These are phyloP conservation scores for Spheniscus humboldti DNA, from an alignment of 2,797 vertebrate species.

Conservation along the genomic window DNA sequence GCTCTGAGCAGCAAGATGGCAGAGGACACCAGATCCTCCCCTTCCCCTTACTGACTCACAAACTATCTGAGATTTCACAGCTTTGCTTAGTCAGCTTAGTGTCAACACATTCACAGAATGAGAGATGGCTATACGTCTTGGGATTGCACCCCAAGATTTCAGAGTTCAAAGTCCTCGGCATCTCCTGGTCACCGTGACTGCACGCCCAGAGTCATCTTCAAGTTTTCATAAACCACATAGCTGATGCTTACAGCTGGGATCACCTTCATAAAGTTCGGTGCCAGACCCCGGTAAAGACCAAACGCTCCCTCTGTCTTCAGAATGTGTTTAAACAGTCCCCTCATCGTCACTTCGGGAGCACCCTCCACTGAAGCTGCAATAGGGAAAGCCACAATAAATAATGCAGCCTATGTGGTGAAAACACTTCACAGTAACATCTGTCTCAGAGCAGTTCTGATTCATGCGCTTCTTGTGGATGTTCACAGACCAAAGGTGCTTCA, in stretches of 20 bases:
- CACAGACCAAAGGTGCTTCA: not conserved
- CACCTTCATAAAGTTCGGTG: conserved; percentile 97
- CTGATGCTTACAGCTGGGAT: conserved; percentile 98
- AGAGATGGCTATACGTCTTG: conserved; percentile 71
- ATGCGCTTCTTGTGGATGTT: not conserved
- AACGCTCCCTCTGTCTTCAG: conserved; percentile 86
- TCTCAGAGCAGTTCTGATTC: not conserved
- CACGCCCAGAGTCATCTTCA: conserved; percentile 91
- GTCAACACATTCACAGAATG: conserved; percentile 94
- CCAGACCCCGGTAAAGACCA: conserved; percentile 92
- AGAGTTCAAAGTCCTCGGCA: conserved; percentile 40
- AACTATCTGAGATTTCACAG: conserved; percentile 68
- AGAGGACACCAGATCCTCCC: conserved; percentile 30
- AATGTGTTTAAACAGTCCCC: conserved; percentile 89
- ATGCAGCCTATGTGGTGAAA: rapidly evolving
- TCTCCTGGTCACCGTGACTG: conserved; percentile 81
- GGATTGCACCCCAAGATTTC: conserved; percentile 61
- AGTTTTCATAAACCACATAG: conserved; percentile 94
- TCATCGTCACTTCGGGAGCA: conserved; percentile 82
- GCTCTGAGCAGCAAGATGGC: conserved; percentile 44
- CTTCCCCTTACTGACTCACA: conserved; percentile 9
- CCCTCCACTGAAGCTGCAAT: conserved; percentile 79
- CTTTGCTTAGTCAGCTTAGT: conserved; percentile 75
- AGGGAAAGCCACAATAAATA: not conserved
- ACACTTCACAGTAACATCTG: not conserved